phyloP scores from a whole-genome alignment of 2,888 invertebrate genomes.

The Rhodophaea formosa region DNA sequence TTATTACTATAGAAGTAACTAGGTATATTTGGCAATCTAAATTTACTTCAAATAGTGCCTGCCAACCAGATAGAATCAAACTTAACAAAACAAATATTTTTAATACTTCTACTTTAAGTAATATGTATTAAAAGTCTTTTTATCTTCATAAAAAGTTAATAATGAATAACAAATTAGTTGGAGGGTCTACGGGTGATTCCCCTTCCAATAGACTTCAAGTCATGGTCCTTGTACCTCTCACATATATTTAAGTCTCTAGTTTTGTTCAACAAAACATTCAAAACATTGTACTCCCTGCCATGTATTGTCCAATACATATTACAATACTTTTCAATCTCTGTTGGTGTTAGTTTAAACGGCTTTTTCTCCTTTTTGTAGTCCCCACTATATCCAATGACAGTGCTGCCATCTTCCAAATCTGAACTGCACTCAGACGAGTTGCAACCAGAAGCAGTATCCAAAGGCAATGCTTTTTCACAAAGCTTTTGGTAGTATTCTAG shows the following conservation, averaged over 20 bases:
- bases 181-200: constrained; percentile 32
- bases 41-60: no score
- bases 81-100: no score
- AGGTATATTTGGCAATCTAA: no score
- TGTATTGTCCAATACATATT: constrained; percentile 38
- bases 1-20: no score
- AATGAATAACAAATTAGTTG: background rate
- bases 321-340: constrained; percentile 50
- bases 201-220: constrained; percentile 50
- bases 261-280: constrained; percentile 51
- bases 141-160: no score
- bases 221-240: constrained; percentile 46
- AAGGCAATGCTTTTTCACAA: constrained; percentile 30
- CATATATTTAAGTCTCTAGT: constrained; percentile 50
- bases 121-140: no score
- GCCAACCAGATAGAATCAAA: no score
- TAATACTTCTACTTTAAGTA: no score
- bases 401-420: constrained; percentile 41
- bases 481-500: constrained; percentile 42
- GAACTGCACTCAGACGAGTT: constrained; percentile 19
- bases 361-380: constrained; percentile 23
- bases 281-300: constrained; percentile 44
- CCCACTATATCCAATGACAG: constrained; percentile 32
- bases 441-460: constrained; percentile 19
- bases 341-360: constrained; percentile 38